A percentile compares a stretch with the other conserved stretches of the same genome.
phyloP scores from a whole-genome alignment of 2,888 invertebrate genomes.

The Xestia c-nigrum region DNA sequence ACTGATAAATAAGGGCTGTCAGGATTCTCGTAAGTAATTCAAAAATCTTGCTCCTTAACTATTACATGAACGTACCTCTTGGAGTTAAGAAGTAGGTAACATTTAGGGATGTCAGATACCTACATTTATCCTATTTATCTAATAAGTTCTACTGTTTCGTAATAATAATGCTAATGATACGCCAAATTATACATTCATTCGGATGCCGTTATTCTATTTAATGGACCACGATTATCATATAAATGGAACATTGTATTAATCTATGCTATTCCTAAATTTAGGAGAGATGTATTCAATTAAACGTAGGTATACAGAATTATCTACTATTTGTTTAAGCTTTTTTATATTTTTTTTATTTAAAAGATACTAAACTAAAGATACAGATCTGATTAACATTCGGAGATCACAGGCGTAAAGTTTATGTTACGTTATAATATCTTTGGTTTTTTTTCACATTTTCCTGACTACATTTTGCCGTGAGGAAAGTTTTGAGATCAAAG shows the following conservation, averaged over 20 bases:
- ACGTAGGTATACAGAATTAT: conserved; percentile 4
- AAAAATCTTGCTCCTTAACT: conserved; percentile 15
- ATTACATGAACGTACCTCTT: conserved; percentile 51
- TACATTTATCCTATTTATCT: background rate
- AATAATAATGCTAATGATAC: conserved; percentile 45
- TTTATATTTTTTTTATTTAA: too few relatives aligned
- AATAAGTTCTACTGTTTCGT: conserved; percentile 33
- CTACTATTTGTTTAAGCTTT: background rate
- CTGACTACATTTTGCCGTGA: too few relatives aligned
- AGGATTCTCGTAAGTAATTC: background rate
- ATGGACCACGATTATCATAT: conserved; percentile 56
- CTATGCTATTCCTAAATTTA: conserved; percentile 47
- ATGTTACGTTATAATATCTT: background rate
- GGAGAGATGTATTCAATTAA: conserved; percentile 37
- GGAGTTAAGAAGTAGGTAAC: conserved; percentile 31
- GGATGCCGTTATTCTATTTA: conserved; percentile 59
- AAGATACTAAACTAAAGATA: too few relatives aligned
- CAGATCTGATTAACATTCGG: too few relatives aligned
- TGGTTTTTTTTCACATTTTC: background rate
- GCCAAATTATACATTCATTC: conserved; percentile 60
- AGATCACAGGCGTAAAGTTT: too few relatives aligned
- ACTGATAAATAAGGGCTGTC: background rate
- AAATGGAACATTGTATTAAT: conserved; percentile 56
- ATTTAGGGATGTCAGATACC: conserved; percentile 5
- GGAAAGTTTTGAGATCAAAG: too few relatives aligned